Conservation (phyloP, 2,888 invertebrate genomes). For the Noctua fimbriata region DNA sequence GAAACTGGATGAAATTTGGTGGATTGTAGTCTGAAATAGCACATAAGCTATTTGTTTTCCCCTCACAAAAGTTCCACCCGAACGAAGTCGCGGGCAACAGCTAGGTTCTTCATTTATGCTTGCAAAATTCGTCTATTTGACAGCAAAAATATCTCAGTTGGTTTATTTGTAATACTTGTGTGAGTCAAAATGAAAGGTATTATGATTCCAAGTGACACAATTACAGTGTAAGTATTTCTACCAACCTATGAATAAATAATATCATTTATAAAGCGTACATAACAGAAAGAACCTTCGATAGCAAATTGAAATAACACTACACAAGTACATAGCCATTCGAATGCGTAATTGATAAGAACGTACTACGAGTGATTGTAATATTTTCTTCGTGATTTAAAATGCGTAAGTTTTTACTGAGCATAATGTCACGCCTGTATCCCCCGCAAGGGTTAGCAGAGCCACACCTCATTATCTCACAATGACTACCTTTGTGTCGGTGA, state of each 20-base stretch:
- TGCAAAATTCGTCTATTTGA: not conserved
- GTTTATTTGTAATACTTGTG: not conserved
- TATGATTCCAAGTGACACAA: not conserved
- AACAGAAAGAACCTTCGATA: slow-evolving; percentile 25
- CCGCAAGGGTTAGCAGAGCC: not conserved
- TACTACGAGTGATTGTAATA: slow-evolving; percentile 33
- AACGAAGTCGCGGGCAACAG: not conserved
- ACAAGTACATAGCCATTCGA: slow-evolving; percentile 12
- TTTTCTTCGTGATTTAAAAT: slow-evolving; percentile 24
- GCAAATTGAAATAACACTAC: slow-evolving; percentile 20
- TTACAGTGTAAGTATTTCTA: not conserved
- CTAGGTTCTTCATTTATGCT: not conserved
- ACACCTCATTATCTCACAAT: not conserved
- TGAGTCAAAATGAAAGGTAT: not conserved
- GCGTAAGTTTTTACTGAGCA: not conserved
- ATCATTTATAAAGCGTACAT: slow-evolving; percentile 14
- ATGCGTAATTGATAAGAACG: slow-evolving; percentile 43
- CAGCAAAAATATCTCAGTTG: not conserved
- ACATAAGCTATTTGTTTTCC: not conserved
- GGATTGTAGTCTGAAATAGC: not conserved
- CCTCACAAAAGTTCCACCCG: not conserved
- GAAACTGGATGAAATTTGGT: not conserved
- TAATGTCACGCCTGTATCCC: no score
- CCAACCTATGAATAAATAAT: slow-evolving; percentile 11
- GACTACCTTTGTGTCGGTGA: not conserved